Conservation (phyloP, 2,113 vertebrate species). For the Psammodynastes pulverulentus region DNA sequence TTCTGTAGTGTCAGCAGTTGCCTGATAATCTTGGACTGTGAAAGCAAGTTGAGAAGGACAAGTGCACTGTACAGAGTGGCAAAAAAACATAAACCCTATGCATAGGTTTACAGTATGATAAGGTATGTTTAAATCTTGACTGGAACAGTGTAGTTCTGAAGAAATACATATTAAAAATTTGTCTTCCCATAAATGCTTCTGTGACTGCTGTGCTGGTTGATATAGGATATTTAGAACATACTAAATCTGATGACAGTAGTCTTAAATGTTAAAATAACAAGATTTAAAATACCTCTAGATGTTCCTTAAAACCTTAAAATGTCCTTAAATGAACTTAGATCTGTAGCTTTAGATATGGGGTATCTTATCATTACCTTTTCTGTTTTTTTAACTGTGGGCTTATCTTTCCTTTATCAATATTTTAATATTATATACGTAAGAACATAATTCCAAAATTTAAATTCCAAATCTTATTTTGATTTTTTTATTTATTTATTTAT, state of each 20-base stretch:
- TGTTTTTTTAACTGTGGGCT: conserved; percentile 32
- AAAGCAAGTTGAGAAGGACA: not conserved
- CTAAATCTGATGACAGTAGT: conserved; percentile 37
- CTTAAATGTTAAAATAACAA: conserved; percentile 60
- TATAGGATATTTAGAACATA: not conserved
- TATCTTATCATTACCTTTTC: conserved; percentile 55
- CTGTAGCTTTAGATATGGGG: conserved; percentile 53
- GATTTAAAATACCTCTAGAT: conserved; percentile 61
- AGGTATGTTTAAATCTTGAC: not conserved
- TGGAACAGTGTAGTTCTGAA: not conserved
- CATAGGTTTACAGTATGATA: not conserved
- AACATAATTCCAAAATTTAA: conserved; percentile 48
- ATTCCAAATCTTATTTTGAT: conserved; percentile 33
- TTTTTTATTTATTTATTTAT: no score
- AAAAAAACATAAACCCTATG: not conserved
- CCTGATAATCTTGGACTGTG: not conserved
- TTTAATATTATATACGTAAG: conserved; percentile 53
- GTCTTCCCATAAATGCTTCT: not conserved
- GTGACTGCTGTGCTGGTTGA: not conserved
- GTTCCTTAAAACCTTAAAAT: conserved; percentile 53
- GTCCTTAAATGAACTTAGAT: conserved; percentile 50
- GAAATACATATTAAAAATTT: not conserved
- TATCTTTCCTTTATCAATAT: conserved; percentile 28
- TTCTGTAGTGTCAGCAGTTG: not conserved
- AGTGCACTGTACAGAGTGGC: not conserved